Evolutionary conservation across 2,113 vertebrate species (phyloP), one percentile per base, ranked within the genome.

Genomic region (Asarcornis scutulata): DNA sequence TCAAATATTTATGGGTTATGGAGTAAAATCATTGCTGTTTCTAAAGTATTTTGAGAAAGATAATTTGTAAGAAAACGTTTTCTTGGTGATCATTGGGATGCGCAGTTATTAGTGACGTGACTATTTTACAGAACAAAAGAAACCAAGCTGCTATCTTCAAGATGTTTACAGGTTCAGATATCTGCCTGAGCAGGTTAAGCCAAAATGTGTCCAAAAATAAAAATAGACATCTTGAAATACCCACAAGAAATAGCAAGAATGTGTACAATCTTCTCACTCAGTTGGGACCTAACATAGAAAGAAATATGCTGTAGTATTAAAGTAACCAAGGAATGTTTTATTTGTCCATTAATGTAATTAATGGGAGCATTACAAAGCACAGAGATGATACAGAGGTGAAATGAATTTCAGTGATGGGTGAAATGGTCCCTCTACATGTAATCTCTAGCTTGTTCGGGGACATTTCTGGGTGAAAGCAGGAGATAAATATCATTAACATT

Each of bases 361-460:
- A 86, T 66, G 31, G 72, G 59, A 79, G 40, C 44, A 73, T 36
- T 79, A 53, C 67, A 91, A 94, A 85, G n/a, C 68, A 86, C 8
- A 93, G 59, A 55, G 59, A 85, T 81, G 68, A 73, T 74, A 77
- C 55, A 87, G 36, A 88, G 59, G 40, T 95, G 79, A 83, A 83
- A 93, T 89, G 68, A 88, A 94, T 96, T 89, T 93, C 82, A 83
- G 59, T 71, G 50, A 63, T 55, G 53, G 67, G 58, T 87, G 71
- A 95, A 88, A 94, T 77, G 46, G 36, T 90, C 68, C 73, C 36
- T 90, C 50, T 63, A 7, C 77, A 23, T 58, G 44, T 53, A 87
- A 76, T 69, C 59, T 71, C 82, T 89, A 46, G 13, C 59, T 46
- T 81, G 59, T 87, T 32, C 59, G 67, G n/a, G 29, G 63, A 23